phyloP scores from a whole-genome alignment of 2,113 vertebrate genomes.

The Carassius gibelio region DNA sequence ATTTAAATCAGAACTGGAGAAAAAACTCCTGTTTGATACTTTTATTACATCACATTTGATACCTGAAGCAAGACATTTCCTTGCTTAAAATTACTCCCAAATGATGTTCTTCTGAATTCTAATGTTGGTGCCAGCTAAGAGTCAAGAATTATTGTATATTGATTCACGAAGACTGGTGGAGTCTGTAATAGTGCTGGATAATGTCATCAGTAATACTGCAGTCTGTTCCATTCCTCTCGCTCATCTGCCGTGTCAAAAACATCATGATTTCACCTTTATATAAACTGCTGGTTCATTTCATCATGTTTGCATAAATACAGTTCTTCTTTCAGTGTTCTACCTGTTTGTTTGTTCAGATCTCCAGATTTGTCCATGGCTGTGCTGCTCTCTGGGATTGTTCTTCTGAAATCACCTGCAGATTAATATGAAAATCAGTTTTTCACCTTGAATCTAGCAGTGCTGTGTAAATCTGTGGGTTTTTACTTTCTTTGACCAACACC shows the following conservation, averaged over 20 bases:
- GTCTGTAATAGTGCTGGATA: constrained; percentile 35
- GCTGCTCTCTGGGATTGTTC: constrained; percentile 55
- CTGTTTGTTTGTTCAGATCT: constrained; percentile 64
- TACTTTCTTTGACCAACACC: neutral
- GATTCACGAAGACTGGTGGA: neutral
- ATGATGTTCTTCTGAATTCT: neutral
- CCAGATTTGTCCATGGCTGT: constrained; percentile 49
- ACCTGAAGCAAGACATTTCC: no score
- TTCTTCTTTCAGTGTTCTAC: constrained; percentile 50
- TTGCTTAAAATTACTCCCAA: neutral
- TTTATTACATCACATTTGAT: no score
- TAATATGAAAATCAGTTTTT: constrained; percentile 13
- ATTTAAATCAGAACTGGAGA: no score
- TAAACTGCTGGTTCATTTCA: neutral
- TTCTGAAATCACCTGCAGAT: constrained; percentile 62
- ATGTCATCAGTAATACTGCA: constrained; percentile 66
- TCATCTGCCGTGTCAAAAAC: constrained; percentile 66
- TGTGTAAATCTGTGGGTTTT: no score
- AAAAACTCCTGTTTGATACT: no score
- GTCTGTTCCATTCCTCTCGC: constrained; percentile 69
- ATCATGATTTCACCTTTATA: neutral
- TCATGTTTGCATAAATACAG: constrained; percentile 52
- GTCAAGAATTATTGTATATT: neutral
- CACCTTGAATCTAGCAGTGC: neutral
- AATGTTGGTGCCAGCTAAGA: neutral